A percentile compares a stretch with the other conserved stretches of the same genome.
phyloP scores from a whole-genome alignment of 2,888 invertebrate genomes.

The Meteorus cinctellus region DNA sequence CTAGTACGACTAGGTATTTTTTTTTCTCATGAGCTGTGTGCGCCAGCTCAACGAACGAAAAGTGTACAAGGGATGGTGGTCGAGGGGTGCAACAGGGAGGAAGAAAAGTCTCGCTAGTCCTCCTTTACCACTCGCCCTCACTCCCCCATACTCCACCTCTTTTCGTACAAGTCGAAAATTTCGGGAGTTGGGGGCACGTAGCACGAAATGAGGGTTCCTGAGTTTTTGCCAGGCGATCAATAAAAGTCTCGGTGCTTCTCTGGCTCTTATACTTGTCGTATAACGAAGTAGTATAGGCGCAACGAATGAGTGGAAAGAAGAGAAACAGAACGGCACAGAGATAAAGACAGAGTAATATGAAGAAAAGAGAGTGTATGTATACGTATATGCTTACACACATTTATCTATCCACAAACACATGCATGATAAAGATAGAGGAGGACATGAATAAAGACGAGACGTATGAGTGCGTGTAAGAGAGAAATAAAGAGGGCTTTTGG shows the following conservation, averaged over 20 bases:
- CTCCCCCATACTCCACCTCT: constrained; percentile 47
- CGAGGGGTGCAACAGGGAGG: constrained; percentile 50
- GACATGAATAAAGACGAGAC: constrained; percentile 23
- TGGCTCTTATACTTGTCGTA: constrained; percentile 71
- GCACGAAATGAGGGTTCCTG: constrained; percentile 74
- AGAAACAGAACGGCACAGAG: background rate
- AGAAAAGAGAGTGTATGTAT: constrained; percentile 11
- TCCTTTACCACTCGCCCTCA: constrained; percentile 45
- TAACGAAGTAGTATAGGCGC: constrained; percentile 69
- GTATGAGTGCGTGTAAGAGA: constrained; percentile 18
- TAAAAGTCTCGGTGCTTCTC: constrained; percentile 72
- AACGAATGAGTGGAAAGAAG: constrained; percentile 54
- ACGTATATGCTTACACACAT: background rate
- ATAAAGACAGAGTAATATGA: constrained; percentile 22
- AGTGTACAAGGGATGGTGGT: constrained; percentile 25
- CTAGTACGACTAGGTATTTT: constrained; percentile 45
- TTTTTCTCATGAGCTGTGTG: constrained; percentile 20
- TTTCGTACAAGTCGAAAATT: constrained; percentile 50
- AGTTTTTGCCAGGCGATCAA: constrained; percentile 74
- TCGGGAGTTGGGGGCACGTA: constrained; percentile 70
- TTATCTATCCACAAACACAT: constrained; percentile 11
- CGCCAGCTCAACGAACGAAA: constrained; percentile 61
- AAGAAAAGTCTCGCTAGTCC: constrained; percentile 40
- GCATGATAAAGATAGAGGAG: background rate
- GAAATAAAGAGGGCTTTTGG: constrained; percentile 56